A percentile compares a stretch with the other conserved stretches of the same genome.
These are phyloP conservation scores for Helicoverpa zea DNA, from an alignment of 1,140 invertebrate genomes.

Conservation along the genomic window DNA sequence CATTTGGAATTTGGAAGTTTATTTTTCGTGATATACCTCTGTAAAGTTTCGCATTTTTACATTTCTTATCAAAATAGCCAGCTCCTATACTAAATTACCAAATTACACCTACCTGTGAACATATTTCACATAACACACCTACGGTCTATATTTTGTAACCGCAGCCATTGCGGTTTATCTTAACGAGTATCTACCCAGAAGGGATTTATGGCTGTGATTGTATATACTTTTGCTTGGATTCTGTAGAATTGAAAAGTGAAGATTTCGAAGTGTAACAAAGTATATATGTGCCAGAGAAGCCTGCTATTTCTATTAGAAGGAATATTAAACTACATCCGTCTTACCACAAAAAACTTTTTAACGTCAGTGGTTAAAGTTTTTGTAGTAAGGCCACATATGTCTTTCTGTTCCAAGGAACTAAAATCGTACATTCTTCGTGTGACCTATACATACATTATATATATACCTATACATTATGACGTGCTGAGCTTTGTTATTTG, in stretches of 20 bases:
- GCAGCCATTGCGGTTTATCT: conserved; percentile 26
- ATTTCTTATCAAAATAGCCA: background rate
- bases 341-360: too few relatives aligned
- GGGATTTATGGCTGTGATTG: conserved; percentile 30
- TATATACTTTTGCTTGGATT: background rate
- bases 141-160: conserved; percentile 22
- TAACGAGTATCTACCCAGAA: conserved; percentile 28
- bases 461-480: too few relatives aligned
- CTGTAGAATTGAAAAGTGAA: background rate
- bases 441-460: too few relatives aligned
- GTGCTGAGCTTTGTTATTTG: too few relatives aligned
- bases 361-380: too few relatives aligned
- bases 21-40: background rate
- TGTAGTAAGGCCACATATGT: too few relatives aligned
- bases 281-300: too few relatives aligned
- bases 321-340: too few relatives aligned
- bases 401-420: too few relatives aligned
- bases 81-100: background rate
- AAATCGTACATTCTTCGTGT: too few relatives aligned
- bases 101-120: conserved; percentile 2
- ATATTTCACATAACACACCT: conserved; percentile 21
- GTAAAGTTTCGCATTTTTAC: background rate
- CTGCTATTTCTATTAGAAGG: too few relatives aligned
- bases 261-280: too few relatives aligned
- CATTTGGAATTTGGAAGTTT: background rate